Evolutionary conservation across 2,888 invertebrate species (phyloP).

Genomic region (Netelia fuscicornis): DNA sequence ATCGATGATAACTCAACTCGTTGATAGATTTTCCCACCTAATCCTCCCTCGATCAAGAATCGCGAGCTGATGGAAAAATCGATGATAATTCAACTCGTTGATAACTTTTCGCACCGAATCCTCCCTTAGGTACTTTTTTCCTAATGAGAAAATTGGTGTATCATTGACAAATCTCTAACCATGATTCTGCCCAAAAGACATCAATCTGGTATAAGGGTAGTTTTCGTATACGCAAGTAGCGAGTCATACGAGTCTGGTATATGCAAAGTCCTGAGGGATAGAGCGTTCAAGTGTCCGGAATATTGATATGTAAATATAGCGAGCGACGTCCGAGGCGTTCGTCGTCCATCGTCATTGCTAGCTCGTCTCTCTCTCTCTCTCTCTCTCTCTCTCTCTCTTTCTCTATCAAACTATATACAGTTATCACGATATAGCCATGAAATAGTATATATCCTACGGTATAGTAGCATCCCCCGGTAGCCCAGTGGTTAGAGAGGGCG

Average conservation of each 20-base stretch:
- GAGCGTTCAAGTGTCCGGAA: conserved; percentile 73
- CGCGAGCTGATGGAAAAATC: not conserved
- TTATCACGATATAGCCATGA: conserved; percentile 19
- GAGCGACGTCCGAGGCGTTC: conserved; percentile 70
- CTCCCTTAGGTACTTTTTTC: too few species aligned
- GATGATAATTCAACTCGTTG: not conserved
- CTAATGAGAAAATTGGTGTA: too few species aligned
- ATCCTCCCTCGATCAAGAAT: too few species aligned
- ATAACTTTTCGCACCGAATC: too few species aligned
- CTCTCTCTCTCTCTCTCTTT: not conserved
- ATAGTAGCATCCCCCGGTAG: conserved; percentile 63
- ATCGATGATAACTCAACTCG: too few species aligned
- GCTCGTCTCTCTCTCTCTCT: not conserved
- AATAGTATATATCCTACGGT: conserved; percentile 20
- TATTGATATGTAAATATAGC: conserved; percentile 84
- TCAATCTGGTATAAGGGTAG: too few species aligned
- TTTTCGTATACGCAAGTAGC: not conserved
- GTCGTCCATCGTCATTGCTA: conserved; percentile 53
- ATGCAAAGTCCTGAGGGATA: conserved; percentile 40
- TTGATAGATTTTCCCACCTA: too few species aligned
- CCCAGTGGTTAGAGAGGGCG: conserved; percentile 76
- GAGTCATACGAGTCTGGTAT: conserved; percentile 9
- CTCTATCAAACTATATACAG: not conserved
- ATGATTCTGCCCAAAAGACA: too few species aligned
- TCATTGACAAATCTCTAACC: too few species aligned